Evolutionary conservation across 2,888 invertebrate genomes (phyloP).

Genomic region (Agrotis clavis): DNA sequence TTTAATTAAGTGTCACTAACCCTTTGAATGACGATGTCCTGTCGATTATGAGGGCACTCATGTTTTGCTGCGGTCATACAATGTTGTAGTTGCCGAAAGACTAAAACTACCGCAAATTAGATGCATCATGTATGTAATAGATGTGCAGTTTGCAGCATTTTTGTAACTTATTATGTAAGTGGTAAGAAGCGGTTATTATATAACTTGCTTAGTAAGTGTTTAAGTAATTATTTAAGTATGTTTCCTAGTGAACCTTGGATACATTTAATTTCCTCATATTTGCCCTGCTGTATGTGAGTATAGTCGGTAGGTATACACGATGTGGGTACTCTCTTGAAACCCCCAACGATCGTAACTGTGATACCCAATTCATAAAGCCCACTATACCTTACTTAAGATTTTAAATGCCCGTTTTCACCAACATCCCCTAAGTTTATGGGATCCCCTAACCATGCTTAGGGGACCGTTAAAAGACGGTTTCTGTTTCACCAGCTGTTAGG

Average conservation of each 20-base stretch:
- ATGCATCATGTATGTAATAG: slow-evolving; percentile 11
- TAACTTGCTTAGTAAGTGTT: slow-evolving; percentile 17
- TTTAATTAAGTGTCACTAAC: slow-evolving; percentile 57
- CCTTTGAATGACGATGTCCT: slow-evolving; percentile 47
- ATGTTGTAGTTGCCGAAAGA: slow-evolving; percentile 49
- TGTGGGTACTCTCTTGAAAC: too few species aligned
- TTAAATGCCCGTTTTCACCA: too few species aligned
- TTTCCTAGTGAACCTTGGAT: neutral
- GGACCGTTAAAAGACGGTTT: too few species aligned
- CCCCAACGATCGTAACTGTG: too few species aligned
- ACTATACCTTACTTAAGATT: too few species aligned
- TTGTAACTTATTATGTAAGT: slow-evolving; percentile 29
- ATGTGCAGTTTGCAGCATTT: slow-evolving; percentile 15
- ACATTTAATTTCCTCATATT: neutral
- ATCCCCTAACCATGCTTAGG: too few species aligned
- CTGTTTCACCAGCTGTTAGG: too few species aligned
- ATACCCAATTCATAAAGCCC: too few species aligned
- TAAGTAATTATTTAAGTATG: neutral
- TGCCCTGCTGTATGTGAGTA: too few species aligned
- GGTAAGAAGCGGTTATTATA: slow-evolving; percentile 3
- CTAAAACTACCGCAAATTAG: slow-evolving; percentile 12
- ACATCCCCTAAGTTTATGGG: too few species aligned
- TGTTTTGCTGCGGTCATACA: slow-evolving; percentile 32
- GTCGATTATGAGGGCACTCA: slow-evolving; percentile 48
- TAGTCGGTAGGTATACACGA: too few species aligned